Evolutionary conservation across 2,113 vertebrate species (phyloP), one percentile per base, ranked within the genome.

Genomic region (Miniopterus natalensis): DNA sequence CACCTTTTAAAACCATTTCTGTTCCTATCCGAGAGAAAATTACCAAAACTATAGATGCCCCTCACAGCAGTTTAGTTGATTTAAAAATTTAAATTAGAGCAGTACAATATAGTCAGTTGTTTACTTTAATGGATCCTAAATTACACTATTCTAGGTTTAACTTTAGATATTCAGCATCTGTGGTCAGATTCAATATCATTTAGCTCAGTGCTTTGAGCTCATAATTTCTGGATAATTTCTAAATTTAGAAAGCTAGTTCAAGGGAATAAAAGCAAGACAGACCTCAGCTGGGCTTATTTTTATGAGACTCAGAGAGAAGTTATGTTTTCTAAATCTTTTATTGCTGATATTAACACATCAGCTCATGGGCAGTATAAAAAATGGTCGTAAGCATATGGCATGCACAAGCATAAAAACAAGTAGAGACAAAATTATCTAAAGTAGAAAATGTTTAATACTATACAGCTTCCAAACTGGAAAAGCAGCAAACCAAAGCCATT

Each of bases 281-380:
- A 91, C 14, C 21, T 93, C 81, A 80, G 29, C 25, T 74, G 21
- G 40, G 49, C 65, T 68, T 88, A 45, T 74, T 85, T 79, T 80
- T 80, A 73, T 93, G 45, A 79, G 36, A 89, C n/a, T 73, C 17
- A 85, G 14, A 85, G 71, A 90, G 51, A 84, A 84, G n/a, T 7
- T 57, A 55, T 29, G 14, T 86, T 95, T 95, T 84, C 57, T 89
- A 85, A 70, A 66, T 74, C 66, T 96, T 51, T 92, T 75, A 86
- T 15, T 80, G 51, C 45, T 92, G 49, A 20, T 53, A 80, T 80
- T 95, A 88, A 73, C 49, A 47, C 65, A 89, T 70, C 18, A 74
- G 59, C 40, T 88, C 47, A 68, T 92, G 31, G 40, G 14, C 17
- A 74, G 27, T 68, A 49, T 66, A 73, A 73, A 83, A 66, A 89